Percentiles rank a stretch among this genome's conserved stretches.
Conservation (phyloP, 2,797 vertebrate species). For the Jordanella pulchra region DNA sequence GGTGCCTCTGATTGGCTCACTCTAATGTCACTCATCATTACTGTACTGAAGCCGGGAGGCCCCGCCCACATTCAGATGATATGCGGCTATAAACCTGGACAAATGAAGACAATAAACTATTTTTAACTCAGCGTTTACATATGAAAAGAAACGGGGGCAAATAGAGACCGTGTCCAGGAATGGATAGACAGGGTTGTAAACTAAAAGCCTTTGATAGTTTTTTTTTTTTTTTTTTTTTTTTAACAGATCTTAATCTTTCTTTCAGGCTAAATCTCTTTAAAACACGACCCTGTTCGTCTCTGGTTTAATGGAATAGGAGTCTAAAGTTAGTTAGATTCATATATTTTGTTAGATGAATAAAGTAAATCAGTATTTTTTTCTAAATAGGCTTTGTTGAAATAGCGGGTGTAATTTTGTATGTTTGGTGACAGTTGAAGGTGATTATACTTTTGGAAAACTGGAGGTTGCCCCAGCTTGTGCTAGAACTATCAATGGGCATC, state of each 20-base stretch:
- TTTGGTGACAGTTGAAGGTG: too few species aligned
- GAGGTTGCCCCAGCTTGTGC: too few species aligned
- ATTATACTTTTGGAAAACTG: too few species aligned
- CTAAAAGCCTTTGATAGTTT: background rate
- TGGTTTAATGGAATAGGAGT: background rate
- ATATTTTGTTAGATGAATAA: background rate
- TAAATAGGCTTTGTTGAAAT: too few species aligned
- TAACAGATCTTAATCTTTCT: background rate
- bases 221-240: background rate
- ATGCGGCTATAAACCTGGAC: conserved; percentile 1
- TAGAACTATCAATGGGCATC: too few species aligned
- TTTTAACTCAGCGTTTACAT: conserved; percentile 12
- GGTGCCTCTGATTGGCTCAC: conserved; percentile 53
- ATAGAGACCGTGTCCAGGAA: background rate
- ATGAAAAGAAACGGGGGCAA: too few species aligned
- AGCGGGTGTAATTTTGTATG: too few species aligned
- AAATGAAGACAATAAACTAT: conserved; percentile 6
- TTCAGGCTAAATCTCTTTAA: background rate
- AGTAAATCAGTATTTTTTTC: background rate
- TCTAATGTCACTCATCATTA: conserved; percentile 50
- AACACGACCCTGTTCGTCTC: background rate
- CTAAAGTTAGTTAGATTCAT: background rate
- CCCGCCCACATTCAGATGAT: conserved; percentile 7
- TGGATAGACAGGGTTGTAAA: background rate
- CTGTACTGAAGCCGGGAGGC: background rate